phyloP scores from a whole-genome alignment of 2,797 vertebrate species.

The Crocodylus rhombifer region DNA sequence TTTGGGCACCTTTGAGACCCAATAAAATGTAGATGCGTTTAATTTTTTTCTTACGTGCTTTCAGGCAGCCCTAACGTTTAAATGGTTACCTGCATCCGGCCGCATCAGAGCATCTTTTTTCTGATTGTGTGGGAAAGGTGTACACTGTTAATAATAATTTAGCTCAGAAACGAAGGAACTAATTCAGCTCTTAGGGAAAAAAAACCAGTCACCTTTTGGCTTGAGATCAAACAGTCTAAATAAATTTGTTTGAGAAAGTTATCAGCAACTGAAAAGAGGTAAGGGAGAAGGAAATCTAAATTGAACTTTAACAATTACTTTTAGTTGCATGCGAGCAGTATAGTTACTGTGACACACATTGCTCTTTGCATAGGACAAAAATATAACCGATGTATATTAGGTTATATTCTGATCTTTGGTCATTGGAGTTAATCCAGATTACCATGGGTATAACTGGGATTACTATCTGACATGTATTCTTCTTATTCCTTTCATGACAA shows the following conservation, averaged over 20 bases:
- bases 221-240: conserved; percentile 47
- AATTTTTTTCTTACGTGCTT: conserved; percentile 12
- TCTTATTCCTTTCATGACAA: conserved; percentile 18
- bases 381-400: conserved; percentile 51
- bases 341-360: conserved; percentile 4
- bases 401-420: conserved; percentile 55
- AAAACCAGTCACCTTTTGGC: not conserved
- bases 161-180: not conserved
- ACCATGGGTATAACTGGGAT: conserved; percentile 8
- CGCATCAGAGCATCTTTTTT: not conserved
- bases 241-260: conserved; percentile 59
- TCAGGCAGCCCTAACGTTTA: not conserved
- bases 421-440: conserved; percentile 35
- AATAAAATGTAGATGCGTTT: not conserved
- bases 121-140: not conserved
- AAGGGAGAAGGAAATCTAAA: conserved; percentile 40
- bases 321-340: conserved; percentile 42
- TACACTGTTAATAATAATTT: not conserved
- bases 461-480: not conserved
- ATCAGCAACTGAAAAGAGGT: not conserved
- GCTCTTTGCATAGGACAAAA: conserved; percentile 14
- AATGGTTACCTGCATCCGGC: not conserved
- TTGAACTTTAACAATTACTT: conserved; percentile 24
- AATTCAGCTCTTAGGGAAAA: conserved; percentile 48
- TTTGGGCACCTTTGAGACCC: not conserved